A percentile compares a stretch with the other conserved stretches of the same genome.
Conservation (phyloP, 2,113 vertebrate species). For the Bubo scandiacus region DNA sequence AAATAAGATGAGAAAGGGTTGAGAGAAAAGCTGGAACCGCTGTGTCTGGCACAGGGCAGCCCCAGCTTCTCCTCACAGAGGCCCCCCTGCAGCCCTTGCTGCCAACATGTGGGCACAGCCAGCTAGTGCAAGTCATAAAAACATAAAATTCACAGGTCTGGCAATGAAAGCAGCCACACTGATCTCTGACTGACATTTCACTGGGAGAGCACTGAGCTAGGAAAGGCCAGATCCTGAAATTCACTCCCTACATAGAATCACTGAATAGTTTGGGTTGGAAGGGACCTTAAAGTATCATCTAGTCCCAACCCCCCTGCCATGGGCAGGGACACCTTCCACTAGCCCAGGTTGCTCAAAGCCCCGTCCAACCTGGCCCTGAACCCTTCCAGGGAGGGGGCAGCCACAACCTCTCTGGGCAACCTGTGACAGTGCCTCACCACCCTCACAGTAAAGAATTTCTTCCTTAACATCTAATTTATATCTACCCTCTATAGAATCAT, state of each 20-base stretch:
- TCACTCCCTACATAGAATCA: neutral
- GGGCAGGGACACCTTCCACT: no score
- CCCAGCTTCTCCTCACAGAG: neutral
- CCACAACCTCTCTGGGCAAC: no score
- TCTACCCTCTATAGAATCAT: no score
- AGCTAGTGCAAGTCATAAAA: neutral
- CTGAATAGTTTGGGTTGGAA: no score
- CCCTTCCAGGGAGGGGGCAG: no score
- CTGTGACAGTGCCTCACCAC: no score
- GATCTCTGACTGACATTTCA: neutral
- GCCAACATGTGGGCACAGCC: neutral
- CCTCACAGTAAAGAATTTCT: no score
- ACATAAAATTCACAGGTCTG: neutral
- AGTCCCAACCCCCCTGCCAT: no score
- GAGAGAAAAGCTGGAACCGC: neutral
- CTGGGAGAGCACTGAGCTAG: neutral
- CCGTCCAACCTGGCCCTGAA: no score
- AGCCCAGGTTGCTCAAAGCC: no score
- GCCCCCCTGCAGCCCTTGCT: neutral
- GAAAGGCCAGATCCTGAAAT: neutral
- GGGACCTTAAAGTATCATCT: no score
- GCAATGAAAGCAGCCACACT: neutral
- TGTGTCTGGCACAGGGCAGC: fast-evolving
- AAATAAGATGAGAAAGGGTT: neutral
- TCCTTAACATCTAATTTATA: no score